Evolutionary conservation across 1,140 invertebrate genomes (phyloP), one percentile per base, ranked within the genome.

Genomic region (Drosophila tropicalis): DNA sequence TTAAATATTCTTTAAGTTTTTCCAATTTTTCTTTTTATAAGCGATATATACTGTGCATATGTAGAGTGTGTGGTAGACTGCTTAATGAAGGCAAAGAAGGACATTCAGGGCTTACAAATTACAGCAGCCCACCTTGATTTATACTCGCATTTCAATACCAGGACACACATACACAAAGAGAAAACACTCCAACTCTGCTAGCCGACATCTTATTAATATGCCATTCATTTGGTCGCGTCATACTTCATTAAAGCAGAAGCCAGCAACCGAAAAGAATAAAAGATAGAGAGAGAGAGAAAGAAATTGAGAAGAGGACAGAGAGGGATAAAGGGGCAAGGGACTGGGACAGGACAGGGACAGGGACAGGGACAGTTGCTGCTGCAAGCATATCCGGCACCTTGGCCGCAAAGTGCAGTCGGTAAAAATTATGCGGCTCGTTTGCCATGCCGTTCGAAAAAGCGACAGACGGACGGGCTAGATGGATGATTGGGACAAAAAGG

Each of bases 351-450:
- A 6, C 3, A 5, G 44, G 15, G 34, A 36, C 4, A 9, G 57
- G 57, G 41, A 6, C 3, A 5, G 44, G 15, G 34, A 36, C 4
- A 5, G 36, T 39, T 39, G 36, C 4, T 51, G 17, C 19, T 51
- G 39, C 61, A 57, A 44, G 66, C 67, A 67, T 76, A 76, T 85
- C 82, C 82, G 82, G 71, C 75, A 79, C 63, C 75, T 76, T 82
- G 75, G 83, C 79, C 82, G 67, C 82, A 86, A 86, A 86, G 82
- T 86, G 82, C 82, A 86, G 82, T 74, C 83, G 81, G 79, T 84
- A 86, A 86, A 86, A 86, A 86, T 86, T 86, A 86, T 86, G 83
- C 83, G 83, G 83, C 76, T 86, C 83, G 83, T 87, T 86, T 86
- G 83, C 83, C 60, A 63, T 73, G 83, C 71, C 77, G 63, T 61